Percentiles rank a stretch among this genome's conserved stretches.
phyloP scores from a whole-genome alignment of 2,113 vertebrate genomes.

The Fukomys damarensis region DNA sequence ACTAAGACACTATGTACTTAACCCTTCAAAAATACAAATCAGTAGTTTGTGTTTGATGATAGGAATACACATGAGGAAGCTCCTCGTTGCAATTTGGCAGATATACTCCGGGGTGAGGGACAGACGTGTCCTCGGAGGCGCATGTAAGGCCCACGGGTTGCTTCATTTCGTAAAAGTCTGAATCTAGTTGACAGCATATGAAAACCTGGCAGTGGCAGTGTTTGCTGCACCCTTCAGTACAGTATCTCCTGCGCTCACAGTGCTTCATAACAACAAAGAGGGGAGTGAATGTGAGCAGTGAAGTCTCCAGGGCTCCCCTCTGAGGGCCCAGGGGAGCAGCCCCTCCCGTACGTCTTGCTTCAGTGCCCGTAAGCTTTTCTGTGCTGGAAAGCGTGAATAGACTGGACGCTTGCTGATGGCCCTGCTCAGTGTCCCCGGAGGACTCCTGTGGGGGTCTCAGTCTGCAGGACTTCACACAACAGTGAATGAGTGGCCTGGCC shows the following conservation, averaged over 20 bases:
- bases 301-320: neutral
- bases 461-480: neutral
- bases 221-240: neutral
- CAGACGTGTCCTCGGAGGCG: too few species aligned
- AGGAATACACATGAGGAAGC: too few species aligned
- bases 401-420: neutral
- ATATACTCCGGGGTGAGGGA: too few species aligned
- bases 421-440: accelerated
- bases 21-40: too few species aligned
- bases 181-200: neutral
- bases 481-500: neutral
- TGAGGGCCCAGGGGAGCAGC: neutral
- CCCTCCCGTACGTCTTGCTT: too few species aligned
- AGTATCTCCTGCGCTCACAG: neutral
- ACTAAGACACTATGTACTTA: too few species aligned
- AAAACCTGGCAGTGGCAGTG: neutral
- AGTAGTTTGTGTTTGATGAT: too few species aligned
- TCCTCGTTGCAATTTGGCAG: too few species aligned
- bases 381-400: too few species aligned
- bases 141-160: too few species aligned
- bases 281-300: neutral
- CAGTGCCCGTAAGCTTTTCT: too few species aligned
- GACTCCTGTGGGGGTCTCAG: too few species aligned
- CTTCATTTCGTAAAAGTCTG: neutral
- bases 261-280: neutral